A percentile compares a stretch with the other conserved stretches of the same genome.
These are phyloP conservation scores for Canis aureus DNA, from an alignment of 2,113 vertebrate genomes.

Conservation along the genomic window DNA sequence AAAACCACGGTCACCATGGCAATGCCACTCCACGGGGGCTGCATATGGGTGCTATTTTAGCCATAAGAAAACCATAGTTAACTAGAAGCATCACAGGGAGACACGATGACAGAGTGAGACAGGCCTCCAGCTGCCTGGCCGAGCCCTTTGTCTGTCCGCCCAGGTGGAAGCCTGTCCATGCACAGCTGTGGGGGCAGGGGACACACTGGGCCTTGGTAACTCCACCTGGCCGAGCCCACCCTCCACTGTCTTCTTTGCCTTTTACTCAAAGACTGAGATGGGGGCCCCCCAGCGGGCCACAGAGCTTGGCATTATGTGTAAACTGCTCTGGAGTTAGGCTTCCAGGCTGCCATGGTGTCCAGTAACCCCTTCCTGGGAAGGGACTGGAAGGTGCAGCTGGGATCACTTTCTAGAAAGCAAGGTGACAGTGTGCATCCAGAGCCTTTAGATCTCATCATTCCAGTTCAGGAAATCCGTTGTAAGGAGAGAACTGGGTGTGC, in stretches of 20 bases:
- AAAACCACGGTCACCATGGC: slow-evolving; percentile 81
- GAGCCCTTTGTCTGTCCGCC: neutral
- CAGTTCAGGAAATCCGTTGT: neutral
- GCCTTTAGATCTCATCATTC: rapidly evolving
- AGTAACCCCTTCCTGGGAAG: neutral
- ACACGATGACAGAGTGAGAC: neutral
- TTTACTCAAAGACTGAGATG: neutral
- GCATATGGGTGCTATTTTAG: slow-evolving; percentile 78
- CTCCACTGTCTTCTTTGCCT: neutral
- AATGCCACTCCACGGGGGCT: slow-evolving; percentile 67
- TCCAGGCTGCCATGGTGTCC: neutral
- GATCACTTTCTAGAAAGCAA: neutral
- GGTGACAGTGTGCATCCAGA: too few relatives aligned
- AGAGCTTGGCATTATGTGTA: rapidly evolving
- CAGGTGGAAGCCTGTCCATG: rapidly evolving
- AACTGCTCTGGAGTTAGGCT: neutral
- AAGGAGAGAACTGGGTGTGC: neutral
- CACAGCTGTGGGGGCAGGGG: neutral
- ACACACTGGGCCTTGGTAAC: neutral
- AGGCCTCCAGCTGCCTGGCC: neutral
- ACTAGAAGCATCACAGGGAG: neutral
- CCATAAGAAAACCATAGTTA: slow-evolving; percentile 76
- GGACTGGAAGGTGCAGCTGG: neutral
- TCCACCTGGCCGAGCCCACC: rapidly evolving
- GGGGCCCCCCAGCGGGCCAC: rapidly evolving